A percentile compares a stretch with the other conserved stretches of the same genome.
Evolutionary conservation across 1,140 invertebrate species (phyloP).

Genomic region (Drosophila grimshawi): DNA sequence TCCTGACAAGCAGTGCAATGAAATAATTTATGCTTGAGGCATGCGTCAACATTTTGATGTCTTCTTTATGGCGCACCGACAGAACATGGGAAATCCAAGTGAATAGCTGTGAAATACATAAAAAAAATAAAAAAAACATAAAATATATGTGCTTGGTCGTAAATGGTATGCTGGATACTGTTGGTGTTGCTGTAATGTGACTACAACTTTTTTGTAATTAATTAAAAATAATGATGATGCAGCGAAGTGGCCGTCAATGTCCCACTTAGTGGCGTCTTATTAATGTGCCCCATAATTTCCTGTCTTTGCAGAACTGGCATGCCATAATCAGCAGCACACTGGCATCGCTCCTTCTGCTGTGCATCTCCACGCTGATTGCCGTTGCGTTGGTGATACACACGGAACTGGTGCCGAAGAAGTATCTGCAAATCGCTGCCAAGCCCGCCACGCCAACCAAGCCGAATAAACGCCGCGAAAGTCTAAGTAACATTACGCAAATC

Average conservation of each 20-base stretch:
- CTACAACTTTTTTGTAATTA: slow-evolving; percentile 78
- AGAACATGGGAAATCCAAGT: slow-evolving; percentile 26
- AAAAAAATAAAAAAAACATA: slow-evolving; percentile 6
- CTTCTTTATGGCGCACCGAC: slow-evolving; percentile 45
- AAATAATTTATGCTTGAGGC: slow-evolving; percentile 58
- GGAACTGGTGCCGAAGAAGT: slow-evolving; percentile 83
- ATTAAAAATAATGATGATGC: slow-evolving; percentile 80
- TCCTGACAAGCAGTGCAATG: slow-evolving; percentile 42
- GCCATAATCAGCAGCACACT: slow-evolving; percentile 82
- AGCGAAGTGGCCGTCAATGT: slow-evolving; percentile 48
- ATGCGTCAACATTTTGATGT: slow-evolving; percentile 48
- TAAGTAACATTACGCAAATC: slow-evolving; percentile 75
- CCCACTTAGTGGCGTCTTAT: slow-evolving; percentile 56
- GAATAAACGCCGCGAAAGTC: slow-evolving; percentile 55
- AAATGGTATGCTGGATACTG: slow-evolving; percentile 9
- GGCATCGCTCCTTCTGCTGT: slow-evolving; percentile 79
- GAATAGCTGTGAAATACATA: slow-evolving; percentile 48
- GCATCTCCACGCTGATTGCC: slow-evolving; percentile 83
- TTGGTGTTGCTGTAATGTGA: slow-evolving; percentile 38
- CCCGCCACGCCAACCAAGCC: slow-evolving; percentile 35
- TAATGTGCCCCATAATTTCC: slow-evolving; percentile 62
- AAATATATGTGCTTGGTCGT: slow-evolving; percentile 1
- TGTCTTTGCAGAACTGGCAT: slow-evolving; percentile 78
- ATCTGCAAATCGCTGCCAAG: slow-evolving; percentile 70
- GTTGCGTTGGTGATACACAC: slow-evolving; percentile 83